A percentile compares a stretch with the other conserved stretches of the same genome.
Conservation (phyloP, 1,140 invertebrate species). For the Heliconius hewitsoni region DNA sequence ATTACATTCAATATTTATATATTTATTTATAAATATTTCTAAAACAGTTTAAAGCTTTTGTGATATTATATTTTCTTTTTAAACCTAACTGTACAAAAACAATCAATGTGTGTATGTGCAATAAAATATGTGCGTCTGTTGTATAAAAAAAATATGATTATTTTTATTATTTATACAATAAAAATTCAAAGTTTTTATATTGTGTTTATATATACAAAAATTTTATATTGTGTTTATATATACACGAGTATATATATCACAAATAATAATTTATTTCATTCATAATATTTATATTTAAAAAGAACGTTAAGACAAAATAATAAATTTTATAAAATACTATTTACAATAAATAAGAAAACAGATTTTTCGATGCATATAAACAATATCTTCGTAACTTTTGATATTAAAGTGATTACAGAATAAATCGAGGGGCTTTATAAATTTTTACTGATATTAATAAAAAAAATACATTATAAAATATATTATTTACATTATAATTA, state of each 20-base stretch:
- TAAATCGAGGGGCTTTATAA: background rate
- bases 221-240: background rate
- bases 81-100: background rate
- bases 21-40: background rate
- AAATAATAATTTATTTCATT: background rate
- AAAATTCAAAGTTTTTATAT: background rate
- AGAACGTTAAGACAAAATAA: background rate
- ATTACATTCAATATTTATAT: background rate
- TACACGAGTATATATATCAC: background rate
- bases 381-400: too few species aligned
- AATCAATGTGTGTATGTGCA: background rate
- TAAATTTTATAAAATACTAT: background rate
- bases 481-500: too few species aligned
- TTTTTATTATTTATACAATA: background rate
- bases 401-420: background rate
- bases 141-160: background rate
- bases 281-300: background rate
- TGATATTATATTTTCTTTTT: background rate
- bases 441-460: background rate
- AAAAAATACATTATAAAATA: too few species aligned
- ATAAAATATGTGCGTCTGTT: background rate
- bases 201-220: too few species aligned
- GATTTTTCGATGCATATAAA: background rate
- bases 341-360: background rate
- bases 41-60: conserved; percentile 4